Percentiles rank a stretch among this genome's conserved stretches.
phyloP scores from a whole-genome alignment of 1,140 invertebrate genomes.

The Pteromalus puparum region DNA sequence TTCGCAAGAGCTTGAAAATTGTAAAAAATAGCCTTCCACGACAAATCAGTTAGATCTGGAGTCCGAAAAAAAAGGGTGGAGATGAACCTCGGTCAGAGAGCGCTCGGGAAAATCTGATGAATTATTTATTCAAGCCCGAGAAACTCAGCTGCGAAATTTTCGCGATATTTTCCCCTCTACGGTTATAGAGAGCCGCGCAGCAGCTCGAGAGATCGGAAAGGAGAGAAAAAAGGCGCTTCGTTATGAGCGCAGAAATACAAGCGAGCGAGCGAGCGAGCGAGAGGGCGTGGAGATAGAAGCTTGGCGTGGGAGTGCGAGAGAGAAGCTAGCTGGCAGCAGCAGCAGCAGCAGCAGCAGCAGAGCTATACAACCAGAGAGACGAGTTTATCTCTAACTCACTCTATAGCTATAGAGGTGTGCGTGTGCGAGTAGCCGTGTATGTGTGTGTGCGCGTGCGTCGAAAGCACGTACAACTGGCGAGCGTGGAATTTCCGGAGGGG shows the following conservation, averaged over 20 bases:
- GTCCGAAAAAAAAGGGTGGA: too few relatives aligned
- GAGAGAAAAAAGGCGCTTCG: constrained; percentile 26
- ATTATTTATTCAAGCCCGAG: constrained; percentile 1
- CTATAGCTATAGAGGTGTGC: constrained; percentile 56
- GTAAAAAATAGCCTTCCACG: too few relatives aligned
- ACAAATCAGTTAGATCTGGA: too few relatives aligned
- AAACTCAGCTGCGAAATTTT: constrained; percentile 6
- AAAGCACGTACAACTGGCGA: constrained; percentile 25
- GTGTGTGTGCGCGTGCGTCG: constrained; percentile 48
- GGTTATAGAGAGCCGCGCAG: neutral
- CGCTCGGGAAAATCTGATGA: neutral
- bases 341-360: constrained; percentile 38
- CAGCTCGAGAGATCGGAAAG: neutral
- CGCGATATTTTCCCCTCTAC: neutral
- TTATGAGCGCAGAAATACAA: constrained; percentile 36
- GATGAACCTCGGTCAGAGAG: neutral
- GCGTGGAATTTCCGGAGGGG: constrained; percentile 35
- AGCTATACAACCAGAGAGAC: constrained; percentile 25
- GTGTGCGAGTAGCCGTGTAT: constrained; percentile 47
- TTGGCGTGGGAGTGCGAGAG: constrained; percentile 56
- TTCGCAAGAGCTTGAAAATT: constrained; percentile 52
- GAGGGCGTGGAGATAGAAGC: constrained; percentile 28
- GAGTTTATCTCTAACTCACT: constrained; percentile 49
- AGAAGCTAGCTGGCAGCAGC: constrained; percentile 44
- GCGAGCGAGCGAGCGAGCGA: neutral